Conservation (phyloP, 2,888 invertebrate species). For the Microplitis manilae region DNA sequence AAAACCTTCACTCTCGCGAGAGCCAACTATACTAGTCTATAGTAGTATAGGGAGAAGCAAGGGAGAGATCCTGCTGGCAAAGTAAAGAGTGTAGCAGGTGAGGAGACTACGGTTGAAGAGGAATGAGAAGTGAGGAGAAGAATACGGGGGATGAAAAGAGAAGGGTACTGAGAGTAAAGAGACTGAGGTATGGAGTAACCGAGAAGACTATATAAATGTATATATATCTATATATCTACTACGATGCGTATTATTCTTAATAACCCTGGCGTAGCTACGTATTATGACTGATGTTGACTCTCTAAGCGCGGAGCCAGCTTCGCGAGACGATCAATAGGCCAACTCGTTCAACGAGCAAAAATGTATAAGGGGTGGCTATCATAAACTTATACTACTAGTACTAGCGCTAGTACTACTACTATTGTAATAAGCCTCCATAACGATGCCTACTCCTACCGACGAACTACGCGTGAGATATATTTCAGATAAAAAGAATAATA, state of each 20-base stretch:
- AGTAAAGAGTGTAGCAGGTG: slow-evolving; percentile 32
- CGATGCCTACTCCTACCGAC: background rate
- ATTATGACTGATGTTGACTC: slow-evolving; percentile 72
- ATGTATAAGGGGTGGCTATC: slow-evolving; percentile 24
- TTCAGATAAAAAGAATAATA: background rate
- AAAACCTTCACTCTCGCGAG: slow-evolving; percentile 47
- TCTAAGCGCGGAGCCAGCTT: slow-evolving; percentile 61
- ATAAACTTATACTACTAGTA: slow-evolving; percentile 8
- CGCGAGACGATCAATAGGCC: slow-evolving; percentile 60
- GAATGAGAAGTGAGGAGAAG: slow-evolving; percentile 35
- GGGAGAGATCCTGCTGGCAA: background rate
- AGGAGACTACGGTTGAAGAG: slow-evolving; percentile 62
- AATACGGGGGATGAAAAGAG: slow-evolving; percentile 43
- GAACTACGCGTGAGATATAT: background rate
- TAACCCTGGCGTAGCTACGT: slow-evolving; percentile 69
- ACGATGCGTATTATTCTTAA: slow-evolving; percentile 72
- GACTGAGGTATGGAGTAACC: slow-evolving; percentile 11
- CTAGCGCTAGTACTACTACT: background rate
- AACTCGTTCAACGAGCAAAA: slow-evolving; percentile 59
- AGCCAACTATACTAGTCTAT: slow-evolving; percentile 22
- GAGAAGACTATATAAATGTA: slow-evolving; percentile 32
- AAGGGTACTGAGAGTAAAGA: slow-evolving; percentile 44
- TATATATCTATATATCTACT: slow-evolving; percentile 47
- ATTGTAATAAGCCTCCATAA: background rate
- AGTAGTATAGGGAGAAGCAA: background rate